Conservation (phyloP, 2,113 vertebrate genomes). For the Oenanthe oenanthe region DNA sequence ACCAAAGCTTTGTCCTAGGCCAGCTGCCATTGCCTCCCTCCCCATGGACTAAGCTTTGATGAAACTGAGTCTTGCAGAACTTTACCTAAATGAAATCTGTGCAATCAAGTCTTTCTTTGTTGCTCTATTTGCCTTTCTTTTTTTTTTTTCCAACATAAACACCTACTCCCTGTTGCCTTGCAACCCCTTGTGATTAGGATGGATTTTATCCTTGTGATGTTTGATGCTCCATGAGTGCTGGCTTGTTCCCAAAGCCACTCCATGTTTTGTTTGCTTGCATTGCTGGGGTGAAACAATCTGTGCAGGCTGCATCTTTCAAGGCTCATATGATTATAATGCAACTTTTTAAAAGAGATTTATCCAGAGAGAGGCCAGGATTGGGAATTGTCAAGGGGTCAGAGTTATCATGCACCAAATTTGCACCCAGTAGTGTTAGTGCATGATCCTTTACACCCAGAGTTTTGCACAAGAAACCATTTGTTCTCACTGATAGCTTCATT, state of each 20-base stretch:
- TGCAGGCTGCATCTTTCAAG: constrained; percentile 21
- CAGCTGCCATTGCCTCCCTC: constrained; percentile 58
- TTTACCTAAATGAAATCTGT: constrained; percentile 21
- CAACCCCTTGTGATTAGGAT: constrained; percentile 45
- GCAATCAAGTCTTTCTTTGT: constrained; percentile 25
- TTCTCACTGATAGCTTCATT: neutral
- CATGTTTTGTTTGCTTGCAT: constrained; percentile 9
- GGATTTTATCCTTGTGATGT: constrained; percentile 20
- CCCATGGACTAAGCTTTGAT: neutral
- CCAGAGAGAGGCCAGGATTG: constrained; percentile 42
- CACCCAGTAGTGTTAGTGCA: constrained; percentile 11
- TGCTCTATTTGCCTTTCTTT: constrained; percentile 10
- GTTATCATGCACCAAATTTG: constrained; percentile 7
- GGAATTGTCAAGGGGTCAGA: constrained; percentile 27
- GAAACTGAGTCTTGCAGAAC: neutral
- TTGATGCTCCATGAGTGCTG: constrained; percentile 29
- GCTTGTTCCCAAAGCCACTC: constrained; percentile 42
- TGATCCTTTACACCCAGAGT: neutral
- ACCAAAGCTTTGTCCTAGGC: constrained; percentile 29
- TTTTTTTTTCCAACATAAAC: neutral
- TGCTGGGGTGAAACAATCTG: constrained; percentile 11
- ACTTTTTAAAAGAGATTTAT: neutral
- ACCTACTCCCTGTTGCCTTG: constrained; percentile 32
- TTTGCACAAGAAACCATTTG: constrained; percentile 33
- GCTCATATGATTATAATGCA: neutral